Percentiles rank a stretch among this genome's conserved stretches.
These are phyloP conservation scores for Lerema accius DNA, from an alignment of 1,140 invertebrate genomes.

Conservation along the genomic window DNA sequence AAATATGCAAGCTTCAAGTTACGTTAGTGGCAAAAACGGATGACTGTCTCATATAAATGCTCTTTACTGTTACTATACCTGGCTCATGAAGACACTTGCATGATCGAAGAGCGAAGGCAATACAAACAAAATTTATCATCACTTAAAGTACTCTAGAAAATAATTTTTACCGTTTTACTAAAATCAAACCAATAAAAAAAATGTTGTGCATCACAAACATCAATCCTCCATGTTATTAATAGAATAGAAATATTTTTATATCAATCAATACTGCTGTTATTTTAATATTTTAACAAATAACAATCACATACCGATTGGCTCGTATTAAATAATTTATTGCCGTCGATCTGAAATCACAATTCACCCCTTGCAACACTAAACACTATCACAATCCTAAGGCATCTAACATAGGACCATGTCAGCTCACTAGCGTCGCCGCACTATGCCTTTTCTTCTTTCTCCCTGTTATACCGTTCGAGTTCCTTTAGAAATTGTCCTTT, in stretches of 20 bases:
- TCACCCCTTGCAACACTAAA: constrained; percentile 8
- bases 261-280: too few relatives aligned
- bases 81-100: constrained; percentile 20
- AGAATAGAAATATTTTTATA: too few relatives aligned
- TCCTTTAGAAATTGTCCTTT: constrained; percentile 95
- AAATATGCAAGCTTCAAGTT: constrained; percentile 34
- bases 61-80: constrained; percentile 23
- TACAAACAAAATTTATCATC: not conserved
- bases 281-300: constrained; percentile 6
- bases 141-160: not conserved
- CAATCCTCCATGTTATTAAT: not conserved
- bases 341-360: constrained; percentile 20
- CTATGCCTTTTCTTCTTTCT: constrained; percentile 95
- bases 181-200: not conserved
- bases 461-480: constrained; percentile 94
- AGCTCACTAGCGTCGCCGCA: constrained; percentile 39
- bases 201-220: not conserved
- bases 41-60: constrained; percentile 20
- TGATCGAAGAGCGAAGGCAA: constrained; percentile 22
- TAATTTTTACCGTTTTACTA: not conserved
- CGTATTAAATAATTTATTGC: constrained; percentile 15
- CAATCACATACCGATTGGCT: constrained; percentile 10
- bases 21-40: constrained; percentile 33
- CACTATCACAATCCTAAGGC: constrained; percentile 37
- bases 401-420: constrained; percentile 32